Conservation (phyloP, 1,140 invertebrate genomes). For the Diorhabda carinulata region DNA sequence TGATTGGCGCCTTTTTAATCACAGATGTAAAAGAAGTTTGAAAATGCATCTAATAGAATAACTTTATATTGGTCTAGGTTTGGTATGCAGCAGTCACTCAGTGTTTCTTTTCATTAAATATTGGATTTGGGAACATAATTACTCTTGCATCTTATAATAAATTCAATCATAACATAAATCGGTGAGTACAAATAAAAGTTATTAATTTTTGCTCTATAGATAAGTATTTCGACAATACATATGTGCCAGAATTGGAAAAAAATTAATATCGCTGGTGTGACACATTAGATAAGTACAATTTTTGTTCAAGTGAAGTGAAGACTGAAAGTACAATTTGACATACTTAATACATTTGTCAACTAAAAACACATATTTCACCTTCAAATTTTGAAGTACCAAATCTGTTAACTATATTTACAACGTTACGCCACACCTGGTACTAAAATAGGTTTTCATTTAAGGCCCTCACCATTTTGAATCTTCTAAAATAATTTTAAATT, state of each 20-base stretch:
- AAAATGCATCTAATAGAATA: too few species aligned
- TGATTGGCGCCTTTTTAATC: too few species aligned
- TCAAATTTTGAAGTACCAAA: neutral
- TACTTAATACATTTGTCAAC: slow-evolving; percentile 39
- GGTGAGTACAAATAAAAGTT: slow-evolving; percentile 54
- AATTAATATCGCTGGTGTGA: neutral
- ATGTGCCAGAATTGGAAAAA: neutral
- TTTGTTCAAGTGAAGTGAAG: neutral
- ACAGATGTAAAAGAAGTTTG: too few species aligned
- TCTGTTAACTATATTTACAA: neutral
- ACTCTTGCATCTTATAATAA: slow-evolving; percentile 74
- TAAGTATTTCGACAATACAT: neutral
- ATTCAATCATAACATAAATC: slow-evolving; percentile 79
- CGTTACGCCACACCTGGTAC: neutral
- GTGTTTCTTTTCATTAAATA: slow-evolving; percentile 74
- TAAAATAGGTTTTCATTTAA: neutral
- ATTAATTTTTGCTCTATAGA: neutral
- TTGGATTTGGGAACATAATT: slow-evolving; percentile 66
- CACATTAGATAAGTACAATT: neutral
- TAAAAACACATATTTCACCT: neutral
- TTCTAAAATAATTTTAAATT: neutral
- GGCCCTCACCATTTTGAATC: neutral
- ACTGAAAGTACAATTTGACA: slow-evolving; percentile 47
- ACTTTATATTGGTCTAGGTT: slow-evolving; percentile 48
- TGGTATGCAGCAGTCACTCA: slow-evolving; percentile 81